Evolutionary conservation across 2,113 vertebrate species (phyloP).

Genomic region (Nothoprocta perdicaria): DNA sequence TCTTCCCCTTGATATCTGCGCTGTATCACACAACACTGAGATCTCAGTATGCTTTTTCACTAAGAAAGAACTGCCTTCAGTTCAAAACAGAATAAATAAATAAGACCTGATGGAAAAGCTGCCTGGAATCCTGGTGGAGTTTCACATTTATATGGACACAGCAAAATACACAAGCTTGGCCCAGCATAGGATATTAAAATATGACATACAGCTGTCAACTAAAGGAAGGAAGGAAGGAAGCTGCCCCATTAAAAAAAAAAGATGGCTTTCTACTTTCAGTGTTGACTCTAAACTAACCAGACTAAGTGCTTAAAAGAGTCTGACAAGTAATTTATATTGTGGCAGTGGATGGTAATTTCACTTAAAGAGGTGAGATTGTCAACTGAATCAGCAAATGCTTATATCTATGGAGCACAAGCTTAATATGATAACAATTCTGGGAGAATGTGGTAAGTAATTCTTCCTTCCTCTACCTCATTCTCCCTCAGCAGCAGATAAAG

Average conservation of each 20-base stretch:
- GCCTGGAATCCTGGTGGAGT: not conserved
- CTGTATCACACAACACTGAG: not conserved
- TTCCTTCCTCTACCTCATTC: not conserved
- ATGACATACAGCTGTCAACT: not conserved
- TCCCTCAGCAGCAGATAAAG: not conserved
- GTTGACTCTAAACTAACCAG: conserved; percentile 67
- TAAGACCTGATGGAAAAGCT: not conserved
- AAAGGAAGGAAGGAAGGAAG: not conserved
- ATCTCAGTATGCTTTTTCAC: not conserved
- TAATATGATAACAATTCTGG: conserved; percentile 33
- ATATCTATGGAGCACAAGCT: not conserved
- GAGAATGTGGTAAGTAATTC: conserved; percentile 30
- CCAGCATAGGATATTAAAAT: not conserved
- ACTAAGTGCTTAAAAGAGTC: conserved; percentile 59
- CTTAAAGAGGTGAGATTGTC: conserved; percentile 43
- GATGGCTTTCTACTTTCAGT: not conserved
- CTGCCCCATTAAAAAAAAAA: not conserved
- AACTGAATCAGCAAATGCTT: conserved; percentile 51
- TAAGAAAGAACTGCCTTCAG: not conserved
- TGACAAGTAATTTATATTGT: conserved; percentile 61
- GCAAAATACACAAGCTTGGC: not conserved
- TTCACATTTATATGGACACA: not conserved
- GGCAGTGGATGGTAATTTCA: conserved; percentile 58
- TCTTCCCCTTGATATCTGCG: not conserved
- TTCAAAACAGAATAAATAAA: conserved; percentile 5